Base-by-base conservation (phyloP, 2,888 invertebrate genomes). In the Bellardia bayeri region DNA sequence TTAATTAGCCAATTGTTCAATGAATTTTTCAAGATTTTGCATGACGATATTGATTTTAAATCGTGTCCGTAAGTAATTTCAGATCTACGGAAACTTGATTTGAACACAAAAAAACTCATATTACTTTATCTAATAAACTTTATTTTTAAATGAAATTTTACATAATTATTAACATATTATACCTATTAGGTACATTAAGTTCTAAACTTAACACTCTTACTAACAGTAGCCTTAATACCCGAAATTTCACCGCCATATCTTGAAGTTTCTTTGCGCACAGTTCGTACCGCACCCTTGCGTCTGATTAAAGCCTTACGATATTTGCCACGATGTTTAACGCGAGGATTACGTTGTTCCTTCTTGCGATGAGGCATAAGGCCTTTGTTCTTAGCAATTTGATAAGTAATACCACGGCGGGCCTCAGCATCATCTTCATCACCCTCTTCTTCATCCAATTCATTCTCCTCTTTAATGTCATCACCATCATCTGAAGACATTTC, bases 321-420 rank as follows among this genome's bases (percentile, higher is more conserved):
- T 93, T 99, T 99, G 90, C 97, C 96, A 90, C 97, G 96, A 93
- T 99, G 97, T 93, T 98, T 99, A 6, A 99, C 98, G 91, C 99
- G 95, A 0, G 99, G 99, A 95, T 99, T 99, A 88, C 98, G 95
- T 90, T 96, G 95, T 91, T 98, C 98, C 93, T 98, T 99, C 94
- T 98, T 98, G 89, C 98, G 96, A 90, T 96, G 95, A 0, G 98
- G 98, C 54, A 97, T 98, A 23, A 99, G 95, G 16, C 99, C 99
- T 94, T 98, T 99, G 92, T 99, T 99, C 94, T 99, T 99, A 30
- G 97, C 96, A 92, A 99, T 99, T 95, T 98, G 96, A 92, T 98
- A 98, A 2, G 97, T 98, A 89, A 99, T 98, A 76, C 96, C 96
- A 90, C 99, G 95, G 91, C 98, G 98, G 1, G 93, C 89, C 68